Percentiles rank a stretch among this genome's conserved stretches.
phyloP scores from a whole-genome alignment of 2,888 invertebrate species.

The Drosophila rellima region DNA sequence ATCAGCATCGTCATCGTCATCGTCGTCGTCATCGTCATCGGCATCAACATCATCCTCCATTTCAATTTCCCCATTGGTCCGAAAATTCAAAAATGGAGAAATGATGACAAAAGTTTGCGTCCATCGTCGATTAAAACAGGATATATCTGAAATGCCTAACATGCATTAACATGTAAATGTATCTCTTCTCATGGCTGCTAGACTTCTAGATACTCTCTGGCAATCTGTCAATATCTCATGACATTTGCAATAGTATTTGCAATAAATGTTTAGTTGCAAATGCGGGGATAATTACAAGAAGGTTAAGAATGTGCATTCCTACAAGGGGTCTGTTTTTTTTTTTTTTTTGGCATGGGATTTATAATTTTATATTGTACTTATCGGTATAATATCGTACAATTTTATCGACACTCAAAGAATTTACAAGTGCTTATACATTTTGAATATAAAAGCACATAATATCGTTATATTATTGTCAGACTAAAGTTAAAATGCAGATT shows the following conservation, averaged over 20 bases:
- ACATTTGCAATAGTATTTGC: too few relatives aligned
- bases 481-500: not conserved
- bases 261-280: too few relatives aligned
- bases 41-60: constrained; percentile 36
- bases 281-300: too few relatives aligned
- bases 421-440: not conserved
- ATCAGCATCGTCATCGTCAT: constrained; percentile 25
- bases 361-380: not conserved
- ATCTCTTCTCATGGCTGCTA: not conserved
- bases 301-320: too few relatives aligned
- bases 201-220: not conserved
- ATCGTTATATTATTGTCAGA: not conserved
- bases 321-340: too few relatives aligned
- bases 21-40: constrained; percentile 5
- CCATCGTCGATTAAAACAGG: constrained; percentile 36
- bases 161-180: constrained; percentile 8
- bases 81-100: constrained; percentile 30
- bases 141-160: constrained; percentile 22
- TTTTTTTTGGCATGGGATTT: too few relatives aligned
- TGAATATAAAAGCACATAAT: not conserved
- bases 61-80: constrained; percentile 55
- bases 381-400: too few relatives aligned
- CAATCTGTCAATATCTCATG: not conserved
- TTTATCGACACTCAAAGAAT: not conserved
- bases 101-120: constrained; percentile 53